Evolutionary conservation across 2,113 vertebrate genomes (phyloP).

Genomic region (Rhadina sibilatrix): DNA sequence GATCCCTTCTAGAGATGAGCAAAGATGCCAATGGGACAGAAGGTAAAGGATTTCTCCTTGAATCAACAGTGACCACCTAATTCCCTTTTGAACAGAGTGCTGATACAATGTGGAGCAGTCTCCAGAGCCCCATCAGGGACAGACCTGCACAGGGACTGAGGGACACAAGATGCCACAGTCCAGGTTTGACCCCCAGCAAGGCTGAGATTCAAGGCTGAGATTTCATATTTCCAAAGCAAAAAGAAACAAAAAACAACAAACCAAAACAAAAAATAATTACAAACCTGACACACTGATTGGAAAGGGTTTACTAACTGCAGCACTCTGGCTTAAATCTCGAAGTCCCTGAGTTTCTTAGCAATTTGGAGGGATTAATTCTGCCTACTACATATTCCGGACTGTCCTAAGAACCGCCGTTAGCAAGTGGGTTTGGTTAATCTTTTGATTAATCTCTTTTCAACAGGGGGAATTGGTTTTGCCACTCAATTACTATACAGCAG

Average conservation of each 20-base stretch:
- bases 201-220: too few relatives aligned
- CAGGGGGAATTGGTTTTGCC: slow-evolving; percentile 42
- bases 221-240: neutral
- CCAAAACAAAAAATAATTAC: neutral
- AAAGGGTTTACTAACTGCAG: neutral
- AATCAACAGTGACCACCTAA: neutral
- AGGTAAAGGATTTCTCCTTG: neutral
- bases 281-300: neutral
- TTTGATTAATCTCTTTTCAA: slow-evolving; percentile 63
- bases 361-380: slow-evolving; percentile 59
- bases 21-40: neutral
- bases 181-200: neutral
- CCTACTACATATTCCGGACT: neutral
- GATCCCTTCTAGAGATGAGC: neutral
- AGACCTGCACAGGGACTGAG: neutral
- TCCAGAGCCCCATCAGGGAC: neutral
- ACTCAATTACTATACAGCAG: slow-evolving; percentile 37
- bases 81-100: neutral
- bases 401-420: slow-evolving; percentile 7
- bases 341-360: slow-evolving; percentile 50
- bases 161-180: neutral
- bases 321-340: neutral
- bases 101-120: fast-evolving
- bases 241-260: neutral
- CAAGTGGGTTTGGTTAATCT: slow-evolving; percentile 53